Evolutionary conservation across 2,113 vertebrate species (phyloP), one percentile per base, ranked within the genome.

Genomic region (Nannospalax galili): DNA sequence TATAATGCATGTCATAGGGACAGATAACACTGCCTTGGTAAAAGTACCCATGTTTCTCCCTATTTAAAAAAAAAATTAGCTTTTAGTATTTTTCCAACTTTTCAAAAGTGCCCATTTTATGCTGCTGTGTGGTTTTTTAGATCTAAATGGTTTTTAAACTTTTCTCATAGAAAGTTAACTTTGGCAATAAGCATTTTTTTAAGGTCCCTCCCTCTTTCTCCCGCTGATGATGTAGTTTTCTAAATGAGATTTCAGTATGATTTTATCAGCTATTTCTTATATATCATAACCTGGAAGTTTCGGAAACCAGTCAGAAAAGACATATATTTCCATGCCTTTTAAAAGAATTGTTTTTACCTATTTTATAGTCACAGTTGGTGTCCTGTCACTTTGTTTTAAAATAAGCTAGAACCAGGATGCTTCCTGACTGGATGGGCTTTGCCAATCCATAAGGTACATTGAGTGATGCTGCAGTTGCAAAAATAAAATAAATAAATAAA

Each of bases 81-180:
- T 98, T 97, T 98, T 98, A 98, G 94, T 98, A 98, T 98, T 98
- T 98, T 98, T 98, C 98, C 98, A 52, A 98, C 97, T 98, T 98
- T 98, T 98, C 97, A 97, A 98, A 98, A 98, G 98, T 98, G 98
- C 98, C 98, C 98, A 98, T 98, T 98, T 98, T 97, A 98, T 98
- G 98, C 98, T 98, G 98, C 98, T 98, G 96, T 98, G 98, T 98
- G 98, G 96, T 98, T 98, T 98, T 97, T 98, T 98, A 98, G 98
- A 98, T 98, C 97, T 64, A 98, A 98, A 97, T 98, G 97, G 98
- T 98, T 98, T 98, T 98, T 98, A 98, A 98, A 98, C 98, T 98
- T 98, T 98, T 98, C 98, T 98, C 98, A 95, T 98, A 98, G 97
- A 92, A 98, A 98, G 89, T 98, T 98, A 98, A 98, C 98, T 98